These are phyloP conservation scores for Amphiduros pacificus DNA, from an alignment of 2,888 invertebrate genomes.

Conservation along the genomic window DNA sequence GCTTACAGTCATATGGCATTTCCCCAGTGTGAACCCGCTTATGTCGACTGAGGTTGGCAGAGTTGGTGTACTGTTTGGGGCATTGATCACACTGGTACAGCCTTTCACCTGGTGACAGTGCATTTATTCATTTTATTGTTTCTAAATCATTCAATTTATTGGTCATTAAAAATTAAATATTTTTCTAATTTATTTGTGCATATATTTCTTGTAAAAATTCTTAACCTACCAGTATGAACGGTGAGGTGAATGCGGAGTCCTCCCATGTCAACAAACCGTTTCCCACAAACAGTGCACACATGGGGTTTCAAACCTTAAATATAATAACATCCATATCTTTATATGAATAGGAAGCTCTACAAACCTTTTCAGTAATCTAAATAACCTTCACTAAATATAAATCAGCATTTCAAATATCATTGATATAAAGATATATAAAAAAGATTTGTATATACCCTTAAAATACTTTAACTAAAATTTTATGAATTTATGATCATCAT, in stretches of 20 bases:
- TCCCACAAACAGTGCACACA: constrained; percentile 23
- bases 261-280: constrained; percentile 18
- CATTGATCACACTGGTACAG: constrained; percentile 22
- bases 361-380: too few species aligned
- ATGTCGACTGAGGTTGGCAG: constrained; percentile 26
- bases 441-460: background rate
- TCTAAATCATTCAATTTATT: too few species aligned
- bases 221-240: constrained; percentile 25
- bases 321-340: too few species aligned
- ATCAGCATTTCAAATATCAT: background rate
- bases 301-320: constrained; percentile 19
- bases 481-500: too few species aligned
- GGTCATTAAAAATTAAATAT: background rate
- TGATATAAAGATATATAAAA: background rate
- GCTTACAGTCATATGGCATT: constrained; percentile 24
- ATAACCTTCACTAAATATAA: background rate
- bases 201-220: background rate
- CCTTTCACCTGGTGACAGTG: constrained; percentile 18
- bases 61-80: constrained; percentile 22
- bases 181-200: background rate
- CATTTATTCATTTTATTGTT: too few species aligned
- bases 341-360: too few species aligned
- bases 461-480: background rate
- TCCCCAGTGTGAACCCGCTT: constrained; percentile 28
- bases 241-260: constrained; percentile 16